Conservation (phyloP, 1,140 invertebrate genomes). For the Drosophila grimshawi region DNA sequence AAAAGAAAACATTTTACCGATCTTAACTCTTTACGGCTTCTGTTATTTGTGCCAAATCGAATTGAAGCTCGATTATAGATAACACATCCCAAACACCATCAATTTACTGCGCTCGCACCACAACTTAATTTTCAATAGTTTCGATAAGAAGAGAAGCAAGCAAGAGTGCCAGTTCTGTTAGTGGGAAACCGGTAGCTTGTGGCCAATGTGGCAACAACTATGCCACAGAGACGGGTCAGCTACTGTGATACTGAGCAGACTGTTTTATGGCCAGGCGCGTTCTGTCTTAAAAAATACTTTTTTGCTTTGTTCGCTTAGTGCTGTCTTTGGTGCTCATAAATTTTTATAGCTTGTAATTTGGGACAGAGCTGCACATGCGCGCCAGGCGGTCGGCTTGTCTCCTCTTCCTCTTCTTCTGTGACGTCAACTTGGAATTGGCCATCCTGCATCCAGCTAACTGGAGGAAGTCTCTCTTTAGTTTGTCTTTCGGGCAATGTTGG, state of each 20-base stretch:
- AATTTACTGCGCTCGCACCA: constrained; percentile 40
- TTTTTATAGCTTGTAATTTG: constrained; percentile 80
- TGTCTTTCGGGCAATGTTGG: constrained; percentile 44
- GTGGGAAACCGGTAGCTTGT: constrained; percentile 50
- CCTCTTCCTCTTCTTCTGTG: background rate
- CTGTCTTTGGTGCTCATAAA: constrained; percentile 69
- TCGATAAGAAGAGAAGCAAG: background rate
- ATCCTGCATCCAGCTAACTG: background rate
- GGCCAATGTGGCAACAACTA: constrained; percentile 8
- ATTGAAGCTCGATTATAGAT: constrained; percentile 51
- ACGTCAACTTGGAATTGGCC: constrained; percentile 8
- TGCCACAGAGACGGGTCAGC: constrained; percentile 10
- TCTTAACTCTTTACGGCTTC: background rate
- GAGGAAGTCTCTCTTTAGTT: constrained; percentile 42
- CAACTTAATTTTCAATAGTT: constrained; percentile 75
- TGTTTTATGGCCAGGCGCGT: constrained; percentile 47
- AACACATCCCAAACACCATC: constrained; percentile 12
- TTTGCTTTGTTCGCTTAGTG: constrained; percentile 38
- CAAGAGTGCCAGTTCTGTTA: background rate
- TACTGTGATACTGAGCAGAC: constrained; percentile 33
- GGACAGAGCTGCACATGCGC: constrained; percentile 62
- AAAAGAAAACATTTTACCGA: background rate
- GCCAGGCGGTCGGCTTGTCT: constrained; percentile 59
- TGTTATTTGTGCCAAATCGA: constrained; percentile 52
- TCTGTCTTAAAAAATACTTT: constrained; percentile 41